A percentile compares a stretch with the other conserved stretches of the same genome.
Evolutionary conservation across 2,888 invertebrate species (phyloP).

Genomic region (Drosophila mettleri): DNA sequence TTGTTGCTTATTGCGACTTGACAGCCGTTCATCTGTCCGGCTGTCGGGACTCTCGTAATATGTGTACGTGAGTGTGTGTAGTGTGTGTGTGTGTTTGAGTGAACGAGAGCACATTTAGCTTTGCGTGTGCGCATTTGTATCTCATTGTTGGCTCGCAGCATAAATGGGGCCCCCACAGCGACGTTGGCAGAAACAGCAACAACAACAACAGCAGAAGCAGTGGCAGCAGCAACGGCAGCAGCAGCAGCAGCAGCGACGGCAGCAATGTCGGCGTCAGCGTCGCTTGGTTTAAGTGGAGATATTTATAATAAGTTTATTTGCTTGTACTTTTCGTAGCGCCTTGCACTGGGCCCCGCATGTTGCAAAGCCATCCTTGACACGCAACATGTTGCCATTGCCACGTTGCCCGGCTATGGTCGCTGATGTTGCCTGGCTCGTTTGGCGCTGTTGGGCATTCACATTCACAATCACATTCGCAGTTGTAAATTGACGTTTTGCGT

Average conservation of each 20-base stretch:
- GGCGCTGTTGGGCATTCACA: slow-evolving; percentile 71
- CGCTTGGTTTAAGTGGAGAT: slow-evolving; percentile 75
- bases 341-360: slow-evolving; percentile 47
- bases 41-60: slow-evolving; percentile 25
- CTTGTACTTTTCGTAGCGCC: slow-evolving; percentile 62
- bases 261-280: slow-evolving; percentile 37
- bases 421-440: slow-evolving; percentile 76
- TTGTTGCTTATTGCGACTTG: slow-evolving; percentile 71
- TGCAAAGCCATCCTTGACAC: slow-evolving; percentile 57
- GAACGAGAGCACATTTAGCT: slow-evolving; percentile 71
- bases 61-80: slow-evolving; percentile 2
- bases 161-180: slow-evolving; percentile 73
- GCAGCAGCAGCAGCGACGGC: slow-evolving; percentile 10
- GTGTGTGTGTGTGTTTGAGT: slow-evolving; percentile 29
- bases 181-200: slow-evolving; percentile 39
- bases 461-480: slow-evolving; percentile 82
- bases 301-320: slow-evolving; percentile 82
- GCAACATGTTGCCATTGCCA: slow-evolving; percentile 75
- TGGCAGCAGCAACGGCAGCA: slow-evolving; percentile 14
- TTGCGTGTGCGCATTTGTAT: slow-evolving; percentile 79
- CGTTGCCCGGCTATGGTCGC: slow-evolving; percentile 59
- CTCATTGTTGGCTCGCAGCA: slow-evolving; percentile 63
- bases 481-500: slow-evolving; percentile 82
- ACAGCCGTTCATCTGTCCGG: slow-evolving; percentile 53
- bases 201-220: slow-evolving; percentile 26